Evolutionary conservation across 2,888 invertebrate genomes (phyloP).

Genomic region (Synergus gifuensis): DNA sequence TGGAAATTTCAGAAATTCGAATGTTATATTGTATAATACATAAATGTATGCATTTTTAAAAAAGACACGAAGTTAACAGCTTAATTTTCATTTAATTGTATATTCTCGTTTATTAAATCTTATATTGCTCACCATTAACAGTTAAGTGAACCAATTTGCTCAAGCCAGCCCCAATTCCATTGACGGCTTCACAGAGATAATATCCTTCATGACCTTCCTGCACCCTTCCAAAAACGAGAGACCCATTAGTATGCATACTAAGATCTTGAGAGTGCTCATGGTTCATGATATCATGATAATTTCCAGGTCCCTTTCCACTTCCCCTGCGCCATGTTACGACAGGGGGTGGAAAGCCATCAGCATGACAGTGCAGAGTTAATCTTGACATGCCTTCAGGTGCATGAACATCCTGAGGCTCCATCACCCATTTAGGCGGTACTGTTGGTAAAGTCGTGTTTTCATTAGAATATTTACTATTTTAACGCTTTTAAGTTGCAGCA

Average conservation of each 20-base stretch:
- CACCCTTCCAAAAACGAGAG: slow-evolving; percentile 89
- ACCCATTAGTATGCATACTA: slow-evolving; percentile 86
- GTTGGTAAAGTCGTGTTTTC: slow-evolving; percentile 48
- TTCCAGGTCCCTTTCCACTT: slow-evolving; percentile 81
- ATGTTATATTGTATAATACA: background rate
- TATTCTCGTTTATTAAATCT: background rate
- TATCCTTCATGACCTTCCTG: slow-evolving; percentile 93
- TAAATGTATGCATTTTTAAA: background rate
- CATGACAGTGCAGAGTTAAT: slow-evolving; percentile 89
- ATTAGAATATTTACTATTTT: slow-evolving; percentile 8
- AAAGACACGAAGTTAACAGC: too few species aligned
- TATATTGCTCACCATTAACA: slow-evolving; percentile 85
- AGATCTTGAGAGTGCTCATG: slow-evolving; percentile 74
- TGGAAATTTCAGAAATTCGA: background rate
- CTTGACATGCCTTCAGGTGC: slow-evolving; percentile 76
- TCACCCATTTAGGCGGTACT: slow-evolving; percentile 94
- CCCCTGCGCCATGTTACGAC: slow-evolving; percentile 93
- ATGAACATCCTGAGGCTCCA: slow-evolving; percentile 90
- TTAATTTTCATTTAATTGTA: too few species aligned
- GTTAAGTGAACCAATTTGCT: slow-evolving; percentile 95
- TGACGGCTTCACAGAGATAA: slow-evolving; percentile 95
- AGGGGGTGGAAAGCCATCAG: slow-evolving; percentile 94
- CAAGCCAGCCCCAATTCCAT: slow-evolving; percentile 93
- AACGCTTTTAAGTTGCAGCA: slow-evolving; percentile 2
- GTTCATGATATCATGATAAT: slow-evolving; percentile 73